These are phyloP conservation scores for Blastobasis adustella DNA, from an alignment of 2,888 invertebrate genomes.

Conservation along the genomic window DNA sequence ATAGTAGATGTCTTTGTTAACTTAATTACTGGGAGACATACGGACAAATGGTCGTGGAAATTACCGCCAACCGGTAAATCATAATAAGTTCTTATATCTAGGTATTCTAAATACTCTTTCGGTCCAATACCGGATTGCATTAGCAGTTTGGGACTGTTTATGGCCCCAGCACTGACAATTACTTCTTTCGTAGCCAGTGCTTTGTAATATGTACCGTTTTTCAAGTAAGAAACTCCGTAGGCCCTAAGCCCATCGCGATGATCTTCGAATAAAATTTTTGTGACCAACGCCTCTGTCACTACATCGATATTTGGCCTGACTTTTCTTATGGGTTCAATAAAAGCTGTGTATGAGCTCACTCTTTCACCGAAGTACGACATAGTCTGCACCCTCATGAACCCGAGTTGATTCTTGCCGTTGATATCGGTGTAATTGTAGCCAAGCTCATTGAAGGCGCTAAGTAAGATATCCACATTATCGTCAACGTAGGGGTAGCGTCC, in stretches of 20 bases:
- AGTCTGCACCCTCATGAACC: constrained; percentile 63
- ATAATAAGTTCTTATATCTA: constrained; percentile 42
- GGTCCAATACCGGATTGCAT: constrained; percentile 67
- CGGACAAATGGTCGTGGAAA: constrained; percentile 64
- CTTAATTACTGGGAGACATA: constrained; percentile 60
- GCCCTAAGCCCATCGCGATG: constrained; percentile 33
- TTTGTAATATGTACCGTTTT: constrained; percentile 53
- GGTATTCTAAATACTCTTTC: constrained; percentile 59
- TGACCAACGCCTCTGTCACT: constrained; percentile 56
- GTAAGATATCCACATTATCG: constrained; percentile 56
- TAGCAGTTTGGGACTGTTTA: constrained; percentile 58
- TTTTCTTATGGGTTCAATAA: constrained; percentile 57
- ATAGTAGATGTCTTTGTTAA: constrained; percentile 49
- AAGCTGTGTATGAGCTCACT: constrained; percentile 62
- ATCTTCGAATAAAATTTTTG: constrained; percentile 45
- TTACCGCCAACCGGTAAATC: constrained; percentile 62
- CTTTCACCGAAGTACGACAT: constrained; percentile 63
- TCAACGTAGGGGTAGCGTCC: constrained; percentile 61
- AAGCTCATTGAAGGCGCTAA: constrained; percentile 59
- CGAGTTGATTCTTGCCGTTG: constrained; percentile 58
- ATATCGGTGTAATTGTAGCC: constrained; percentile 65
- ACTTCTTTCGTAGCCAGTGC: constrained; percentile 49
- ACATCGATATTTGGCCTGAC: constrained; percentile 50
- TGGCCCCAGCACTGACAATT: constrained; percentile 58
- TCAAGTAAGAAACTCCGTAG: constrained; percentile 49